Conservation (phyloP, 2,797 vertebrate genomes). For the Zalophus californianus region DNA sequence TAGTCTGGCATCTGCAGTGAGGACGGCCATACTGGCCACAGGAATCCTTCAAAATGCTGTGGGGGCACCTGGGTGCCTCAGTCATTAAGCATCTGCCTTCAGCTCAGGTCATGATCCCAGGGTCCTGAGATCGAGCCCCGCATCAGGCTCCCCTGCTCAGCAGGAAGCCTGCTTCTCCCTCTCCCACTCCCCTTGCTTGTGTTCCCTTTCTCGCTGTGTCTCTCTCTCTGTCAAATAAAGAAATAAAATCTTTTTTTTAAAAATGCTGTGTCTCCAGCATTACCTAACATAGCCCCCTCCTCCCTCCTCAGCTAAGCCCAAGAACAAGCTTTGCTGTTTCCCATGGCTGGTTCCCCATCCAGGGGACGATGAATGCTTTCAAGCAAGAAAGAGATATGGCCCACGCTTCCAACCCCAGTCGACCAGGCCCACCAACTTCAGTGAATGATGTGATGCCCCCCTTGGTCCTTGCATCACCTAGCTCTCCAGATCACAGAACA, state of each 20-base stretch:
- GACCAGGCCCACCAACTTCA: fast-evolving
- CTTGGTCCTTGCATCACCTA: neutral
- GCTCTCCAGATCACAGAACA: neutral
- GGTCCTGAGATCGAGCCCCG: too few relatives aligned
- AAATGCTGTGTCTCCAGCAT: neutral
- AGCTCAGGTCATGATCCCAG: too few relatives aligned
- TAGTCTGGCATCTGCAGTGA: neutral
- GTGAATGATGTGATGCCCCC: neutral
- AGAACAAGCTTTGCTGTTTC: neutral
- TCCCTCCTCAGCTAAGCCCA: neutral
- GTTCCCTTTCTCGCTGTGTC: too few relatives aligned
- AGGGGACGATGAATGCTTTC: fast-evolving
- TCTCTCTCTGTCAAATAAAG: too few relatives aligned
- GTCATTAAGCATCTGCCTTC: too few relatives aligned
- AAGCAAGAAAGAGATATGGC: neutral
- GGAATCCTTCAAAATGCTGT: neutral
- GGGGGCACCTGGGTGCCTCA: too few relatives aligned
- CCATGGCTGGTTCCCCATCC: neutral
- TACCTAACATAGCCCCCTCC: neutral
- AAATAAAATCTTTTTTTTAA: too few relatives aligned
- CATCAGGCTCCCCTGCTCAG: too few relatives aligned
- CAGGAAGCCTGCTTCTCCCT: too few relatives aligned
- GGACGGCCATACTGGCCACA: neutral
- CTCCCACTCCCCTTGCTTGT: too few relatives aligned
- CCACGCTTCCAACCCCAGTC: neutral